Conservation (phyloP, 37 sponge, comb jelly and placozoan species). For the Eunapius fragilis region DNA sequence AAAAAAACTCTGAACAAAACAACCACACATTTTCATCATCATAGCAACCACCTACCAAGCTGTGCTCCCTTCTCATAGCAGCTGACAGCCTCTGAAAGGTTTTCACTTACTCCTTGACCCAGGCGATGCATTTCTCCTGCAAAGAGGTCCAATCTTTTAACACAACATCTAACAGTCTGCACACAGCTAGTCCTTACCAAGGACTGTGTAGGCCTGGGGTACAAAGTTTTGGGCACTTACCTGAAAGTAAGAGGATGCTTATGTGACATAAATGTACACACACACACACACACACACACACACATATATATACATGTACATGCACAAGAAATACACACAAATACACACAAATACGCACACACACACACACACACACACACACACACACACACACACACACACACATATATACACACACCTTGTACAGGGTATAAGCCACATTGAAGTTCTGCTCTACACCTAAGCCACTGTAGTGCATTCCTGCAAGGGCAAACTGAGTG, state of each 20-base stretch:
- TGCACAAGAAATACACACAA: not conserved
- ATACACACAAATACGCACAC: not conserved
- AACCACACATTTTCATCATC: not conserved
- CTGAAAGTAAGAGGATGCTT: constrained; percentile 35
- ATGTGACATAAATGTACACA: not conserved
- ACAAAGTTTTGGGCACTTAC: constrained; percentile 78
- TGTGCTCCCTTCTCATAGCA: constrained; percentile 65
- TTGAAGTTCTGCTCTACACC: constrained; percentile 79
- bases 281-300: not conserved
- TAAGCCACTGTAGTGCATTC: constrained; percentile 73
- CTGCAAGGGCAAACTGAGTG: constrained; percentile 72
- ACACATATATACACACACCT: constrained; percentile 22
- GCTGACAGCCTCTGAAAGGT: constrained; percentile 59
- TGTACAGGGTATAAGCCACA: constrained; percentile 72
- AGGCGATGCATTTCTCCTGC: constrained; percentile 63
- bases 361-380: not conserved
- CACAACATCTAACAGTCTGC: not conserved
- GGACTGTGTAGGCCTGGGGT: constrained; percentile 63
- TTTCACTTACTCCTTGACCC: constrained; percentile 70
- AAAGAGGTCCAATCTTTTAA: not conserved
- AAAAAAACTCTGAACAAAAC: too few species aligned
- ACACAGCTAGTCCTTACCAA: constrained; percentile 42
- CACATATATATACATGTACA: not conserved
- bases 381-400: not conserved
- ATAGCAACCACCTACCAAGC: constrained; percentile 26